Conservation (phyloP, 2,113 vertebrate genomes). For the Campylomormyrus numenius region DNA sequence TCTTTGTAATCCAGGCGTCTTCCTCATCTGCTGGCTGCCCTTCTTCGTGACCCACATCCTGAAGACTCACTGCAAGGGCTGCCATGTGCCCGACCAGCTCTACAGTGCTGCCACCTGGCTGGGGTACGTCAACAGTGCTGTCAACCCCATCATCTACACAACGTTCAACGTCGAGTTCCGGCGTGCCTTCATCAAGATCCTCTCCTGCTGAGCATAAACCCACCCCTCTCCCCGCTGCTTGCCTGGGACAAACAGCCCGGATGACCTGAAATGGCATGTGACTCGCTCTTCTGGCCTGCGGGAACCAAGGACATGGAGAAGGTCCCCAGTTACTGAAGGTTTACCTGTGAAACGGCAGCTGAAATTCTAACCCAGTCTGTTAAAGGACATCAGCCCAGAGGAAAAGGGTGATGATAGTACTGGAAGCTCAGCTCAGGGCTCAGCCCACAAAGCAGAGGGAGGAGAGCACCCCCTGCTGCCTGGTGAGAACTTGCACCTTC, state of each 20-base stretch:
- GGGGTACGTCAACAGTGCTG: not conserved
- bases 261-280: not conserved
- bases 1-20: conserved; percentile 49
- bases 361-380: not conserved
- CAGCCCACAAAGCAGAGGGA: not conserved
- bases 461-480: not conserved
- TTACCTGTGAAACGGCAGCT: not conserved
- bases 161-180: conserved; percentile 69
- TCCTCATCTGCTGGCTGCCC: conserved; percentile 57
- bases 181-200: conserved; percentile 66
- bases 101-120: conserved; percentile 49
- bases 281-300: not conserved
- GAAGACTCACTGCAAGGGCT: conserved; percentile 61
- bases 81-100: conserved; percentile 59
- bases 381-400: not conserved
- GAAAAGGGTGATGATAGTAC: not conserved
- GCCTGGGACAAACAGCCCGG: not conserved
- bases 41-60: conserved; percentile 59
- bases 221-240: not conserved
- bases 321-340: not conserved
- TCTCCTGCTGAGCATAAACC: conserved; percentile 54
- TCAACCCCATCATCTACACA: conserved; percentile 67
- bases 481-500: not conserved
- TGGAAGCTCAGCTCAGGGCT: not conserved
- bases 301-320: not conserved